phyloP scores from a whole-genome alignment of 2,888 invertebrate genomes.

The Neoascia interrupta region DNA sequence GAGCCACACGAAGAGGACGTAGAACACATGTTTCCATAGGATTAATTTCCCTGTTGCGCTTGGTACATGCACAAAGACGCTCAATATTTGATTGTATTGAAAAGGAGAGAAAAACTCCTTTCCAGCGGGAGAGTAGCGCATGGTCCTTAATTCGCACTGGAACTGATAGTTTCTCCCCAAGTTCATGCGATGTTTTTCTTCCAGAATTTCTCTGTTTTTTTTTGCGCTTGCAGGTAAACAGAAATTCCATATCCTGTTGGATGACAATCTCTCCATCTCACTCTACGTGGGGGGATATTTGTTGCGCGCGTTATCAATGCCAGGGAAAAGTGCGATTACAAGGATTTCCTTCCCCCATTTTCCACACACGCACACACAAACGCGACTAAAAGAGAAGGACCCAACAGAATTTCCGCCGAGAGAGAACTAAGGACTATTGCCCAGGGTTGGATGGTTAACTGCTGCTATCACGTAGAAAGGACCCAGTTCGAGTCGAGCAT shows the following conservation, averaged over 20 bases:
- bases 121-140: constrained; percentile 44
- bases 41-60: constrained; percentile 69
- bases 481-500: constrained; percentile 69
- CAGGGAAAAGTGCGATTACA: constrained; percentile 60
- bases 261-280: not conserved
- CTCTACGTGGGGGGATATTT: constrained; percentile 18
- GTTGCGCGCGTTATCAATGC: constrained; percentile 64
- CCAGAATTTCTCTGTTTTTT: not conserved
- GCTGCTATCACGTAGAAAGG: constrained; percentile 34
- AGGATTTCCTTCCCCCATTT: constrained; percentile 56
- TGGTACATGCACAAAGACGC: not conserved
- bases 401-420: constrained; percentile 21
- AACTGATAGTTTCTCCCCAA: constrained; percentile 11
- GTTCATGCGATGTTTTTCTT: constrained; percentile 62
- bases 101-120: not conserved
- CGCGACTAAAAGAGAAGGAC: constrained; percentile 36
- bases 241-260: constrained; percentile 24
- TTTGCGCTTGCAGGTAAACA: constrained; percentile 30
- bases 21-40: constrained; percentile 64
- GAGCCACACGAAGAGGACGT: constrained; percentile 34
- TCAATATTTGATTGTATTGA: constrained; percentile 3
- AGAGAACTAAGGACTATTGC: constrained; percentile 52
- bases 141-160: constrained; percentile 23
- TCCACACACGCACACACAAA: constrained; percentile 25
- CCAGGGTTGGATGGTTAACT: constrained; percentile 63